A percentile compares a stretch with the other conserved stretches of the same genome.
Conservation (phyloP, 2,888 invertebrate species). For the Hirtodrosophila duncani region DNA sequence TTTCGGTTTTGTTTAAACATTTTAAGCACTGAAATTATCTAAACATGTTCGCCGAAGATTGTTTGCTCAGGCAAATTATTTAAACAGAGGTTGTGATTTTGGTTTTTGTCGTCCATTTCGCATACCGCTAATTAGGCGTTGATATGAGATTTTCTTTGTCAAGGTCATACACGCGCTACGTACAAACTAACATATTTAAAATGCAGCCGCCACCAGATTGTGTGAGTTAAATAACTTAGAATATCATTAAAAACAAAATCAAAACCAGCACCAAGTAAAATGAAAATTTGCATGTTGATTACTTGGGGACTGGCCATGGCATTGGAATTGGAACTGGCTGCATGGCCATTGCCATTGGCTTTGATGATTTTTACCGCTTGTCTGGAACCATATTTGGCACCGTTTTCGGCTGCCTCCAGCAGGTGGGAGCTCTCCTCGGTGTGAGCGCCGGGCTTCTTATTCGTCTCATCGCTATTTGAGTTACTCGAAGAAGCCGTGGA, state of each 20-base stretch:
- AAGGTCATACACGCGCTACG: slow-evolving; percentile 33
- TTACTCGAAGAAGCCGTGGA: slow-evolving; percentile 54
- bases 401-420: slow-evolving; percentile 71
- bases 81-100: neutral
- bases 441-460: slow-evolving; percentile 48
- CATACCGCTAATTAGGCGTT: slow-evolving; percentile 20
- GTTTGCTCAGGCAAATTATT: slow-evolving; percentile 22
- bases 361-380: slow-evolving; percentile 75
- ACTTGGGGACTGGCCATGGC: slow-evolving; percentile 51
- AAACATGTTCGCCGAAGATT: too few relatives aligned
- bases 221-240: slow-evolving; percentile 3
- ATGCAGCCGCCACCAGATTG: too few relatives aligned
- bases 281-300: slow-evolving; percentile 10
- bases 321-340: slow-evolving; percentile 23
- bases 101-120: too few relatives aligned
- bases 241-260: slow-evolving; percentile 18
- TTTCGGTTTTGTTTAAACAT: too few relatives aligned
- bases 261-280: neutral
- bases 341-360: slow-evolving; percentile 41
- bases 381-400: slow-evolving; percentile 74
- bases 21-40: too few relatives aligned
- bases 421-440: slow-evolving; percentile 76
- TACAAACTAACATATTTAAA: too few relatives aligned
- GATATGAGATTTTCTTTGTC: slow-evolving; percentile 7
- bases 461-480: slow-evolving; percentile 54